Conservation (phyloP, 2,888 invertebrate genomes). For the Clitarchus hookeri region DNA sequence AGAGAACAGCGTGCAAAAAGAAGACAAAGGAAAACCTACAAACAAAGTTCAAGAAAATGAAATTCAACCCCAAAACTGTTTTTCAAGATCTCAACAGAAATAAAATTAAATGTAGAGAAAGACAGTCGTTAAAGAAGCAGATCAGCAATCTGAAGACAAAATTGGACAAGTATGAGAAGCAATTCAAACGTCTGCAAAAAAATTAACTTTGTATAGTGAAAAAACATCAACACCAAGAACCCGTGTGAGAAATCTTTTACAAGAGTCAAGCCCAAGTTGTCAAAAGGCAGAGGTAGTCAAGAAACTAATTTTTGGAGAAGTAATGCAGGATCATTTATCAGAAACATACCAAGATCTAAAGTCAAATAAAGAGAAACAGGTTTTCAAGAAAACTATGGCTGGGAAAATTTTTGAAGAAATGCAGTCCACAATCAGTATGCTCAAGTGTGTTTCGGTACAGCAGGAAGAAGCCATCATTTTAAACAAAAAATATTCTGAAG, state of each 20-base stretch:
- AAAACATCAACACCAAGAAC: slow-evolving; percentile 15
- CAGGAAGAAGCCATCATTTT: slow-evolving; percentile 15
- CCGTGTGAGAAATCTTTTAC: background rate
- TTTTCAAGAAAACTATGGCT: slow-evolving; percentile 26
- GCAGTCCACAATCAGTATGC: background rate
- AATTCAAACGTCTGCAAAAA: background rate
- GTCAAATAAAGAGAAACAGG: slow-evolving; percentile 18
- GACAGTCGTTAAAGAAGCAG: slow-evolving; percentile 20
- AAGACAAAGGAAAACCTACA: slow-evolving; percentile 18
- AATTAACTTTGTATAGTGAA: background rate
- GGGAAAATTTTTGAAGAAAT: slow-evolving; percentile 17
- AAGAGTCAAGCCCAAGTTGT: slow-evolving; percentile 11
- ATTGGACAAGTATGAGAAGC: slow-evolving; percentile 16
- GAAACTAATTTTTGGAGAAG: slow-evolving; percentile 18
- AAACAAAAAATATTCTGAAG: slow-evolving; percentile 21
- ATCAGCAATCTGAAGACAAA: slow-evolving; percentile 4
- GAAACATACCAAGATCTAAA: slow-evolving; percentile 18
- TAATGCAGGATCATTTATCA: slow-evolving; percentile 16
- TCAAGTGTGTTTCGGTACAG: slow-evolving; percentile 12
- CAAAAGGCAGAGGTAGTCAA: slow-evolving; percentile 21
- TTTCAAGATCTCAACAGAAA: slow-evolving; percentile 3
- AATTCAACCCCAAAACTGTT: background rate
- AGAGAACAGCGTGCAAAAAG: slow-evolving; percentile 20
- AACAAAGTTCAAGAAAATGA: slow-evolving; percentile 11
- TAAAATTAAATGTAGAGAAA: slow-evolving; percentile 23